These are phyloP conservation scores for Acromyrmex charruanus DNA, from an alignment of 1,140 invertebrate species.

Conservation along the genomic window DNA sequence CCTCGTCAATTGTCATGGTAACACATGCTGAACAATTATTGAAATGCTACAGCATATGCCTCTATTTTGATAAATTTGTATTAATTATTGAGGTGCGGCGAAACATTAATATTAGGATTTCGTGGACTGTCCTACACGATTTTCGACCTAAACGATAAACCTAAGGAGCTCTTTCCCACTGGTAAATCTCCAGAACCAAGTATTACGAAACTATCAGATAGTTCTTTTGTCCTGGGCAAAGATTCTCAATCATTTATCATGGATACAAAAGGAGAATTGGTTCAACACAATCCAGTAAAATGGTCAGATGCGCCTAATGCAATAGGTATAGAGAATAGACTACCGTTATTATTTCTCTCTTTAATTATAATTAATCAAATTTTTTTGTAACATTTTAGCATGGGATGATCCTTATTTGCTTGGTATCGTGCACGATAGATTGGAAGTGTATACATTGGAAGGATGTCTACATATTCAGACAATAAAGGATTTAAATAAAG, in stretches of 20 bases:
- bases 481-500: conserved; percentile 89
- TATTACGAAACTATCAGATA: conserved; percentile 91
- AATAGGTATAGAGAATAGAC: conserved; percentile 87
- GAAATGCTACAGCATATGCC: no score
- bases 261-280: conserved; percentile 90
- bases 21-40: neutral
- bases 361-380: neutral
- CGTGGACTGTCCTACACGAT: conserved; percentile 85
- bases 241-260: conserved; percentile 95
- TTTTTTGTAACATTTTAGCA: conserved; percentile 87
- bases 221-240: conserved; percentile 92
- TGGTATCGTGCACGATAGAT: conserved; percentile 92
- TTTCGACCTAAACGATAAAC: conserved; percentile 87
- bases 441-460: conserved; percentile 94
- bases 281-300: conserved; percentile 90
- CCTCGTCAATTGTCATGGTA: conserved; percentile 96
- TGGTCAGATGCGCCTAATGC: conserved; percentile 94
- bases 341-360: conserved; percentile 72
- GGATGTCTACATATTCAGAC: conserved; percentile 88
- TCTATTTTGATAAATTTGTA: neutral
- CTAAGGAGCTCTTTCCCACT: conserved; percentile 94
- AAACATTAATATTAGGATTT: conserved; percentile 83
- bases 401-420: conserved; percentile 97
- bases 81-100: conserved; percentile 80
- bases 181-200: conserved; percentile 95